Percentiles rank a stretch among this genome's conserved stretches.
Evolutionary conservation across 2,888 invertebrate genomes (phyloP).

Genomic region (Hydraecia micacea): DNA sequence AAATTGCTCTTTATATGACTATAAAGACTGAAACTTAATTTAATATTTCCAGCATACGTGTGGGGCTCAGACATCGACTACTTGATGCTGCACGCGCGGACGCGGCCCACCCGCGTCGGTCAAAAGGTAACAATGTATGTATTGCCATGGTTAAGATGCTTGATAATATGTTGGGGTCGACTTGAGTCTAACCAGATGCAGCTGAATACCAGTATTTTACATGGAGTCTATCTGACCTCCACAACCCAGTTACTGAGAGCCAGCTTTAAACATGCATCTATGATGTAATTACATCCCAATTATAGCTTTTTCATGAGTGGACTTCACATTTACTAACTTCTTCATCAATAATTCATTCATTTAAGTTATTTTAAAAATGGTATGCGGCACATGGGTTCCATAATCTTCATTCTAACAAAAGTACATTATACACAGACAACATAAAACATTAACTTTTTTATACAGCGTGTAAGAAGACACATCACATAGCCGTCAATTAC

Average conservation of each 20-base stretch:
- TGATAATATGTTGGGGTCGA: not conserved
- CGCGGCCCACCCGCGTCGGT: slow-evolving; percentile 94
- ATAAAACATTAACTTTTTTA: not conserved
- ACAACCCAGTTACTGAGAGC: not conserved
- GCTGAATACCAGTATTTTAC: not conserved
- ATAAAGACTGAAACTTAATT: not conserved
- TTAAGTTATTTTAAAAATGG: not conserved
- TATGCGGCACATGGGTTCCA: not conserved
- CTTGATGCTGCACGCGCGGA: slow-evolving; percentile 97
- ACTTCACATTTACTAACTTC: not conserved
- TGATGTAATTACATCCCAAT: not conserved
- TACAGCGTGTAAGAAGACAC: too few species aligned
- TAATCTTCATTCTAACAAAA: not conserved
- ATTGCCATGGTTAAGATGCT: slow-evolving; percentile 67
- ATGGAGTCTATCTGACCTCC: not conserved
- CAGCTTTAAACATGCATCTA: not conserved
- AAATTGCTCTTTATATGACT: not conserved
- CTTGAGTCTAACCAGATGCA: not conserved
- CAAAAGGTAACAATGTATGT: slow-evolving; percentile 92
- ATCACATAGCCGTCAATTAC: too few species aligned
- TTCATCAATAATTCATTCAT: not conserved
- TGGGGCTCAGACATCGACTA: slow-evolving; percentile 98
- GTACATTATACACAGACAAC: not conserved
- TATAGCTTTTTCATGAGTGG: not conserved
- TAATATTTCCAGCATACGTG: slow-evolving; percentile 91